phyloP scores from a whole-genome alignment of 2,797 vertebrate species.

The Etheostoma nigrum region DNA sequence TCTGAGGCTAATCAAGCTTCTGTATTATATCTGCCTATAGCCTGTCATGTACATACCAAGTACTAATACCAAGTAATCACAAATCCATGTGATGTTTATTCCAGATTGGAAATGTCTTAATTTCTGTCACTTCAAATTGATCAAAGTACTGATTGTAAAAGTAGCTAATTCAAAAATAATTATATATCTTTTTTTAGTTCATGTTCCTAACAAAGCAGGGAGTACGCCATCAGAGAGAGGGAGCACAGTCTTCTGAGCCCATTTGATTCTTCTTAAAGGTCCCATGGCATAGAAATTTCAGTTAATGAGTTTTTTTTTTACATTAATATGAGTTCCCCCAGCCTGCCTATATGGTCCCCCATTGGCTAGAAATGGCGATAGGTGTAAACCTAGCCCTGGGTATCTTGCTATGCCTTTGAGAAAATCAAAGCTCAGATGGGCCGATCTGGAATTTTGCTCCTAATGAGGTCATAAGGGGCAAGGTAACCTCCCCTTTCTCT shows the following conservation, averaged over 20 bases:
- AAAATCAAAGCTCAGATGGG: too few species aligned
- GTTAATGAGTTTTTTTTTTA: too few species aligned
- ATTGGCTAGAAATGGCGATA: too few species aligned
- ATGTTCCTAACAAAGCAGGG: background rate
- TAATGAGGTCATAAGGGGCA: too few species aligned
- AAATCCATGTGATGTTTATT: slow-evolving; percentile 45
- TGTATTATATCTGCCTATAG: slow-evolving; percentile 56
- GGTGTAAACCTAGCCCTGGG: too few species aligned
- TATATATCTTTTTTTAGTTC: slow-evolving; percentile 10
- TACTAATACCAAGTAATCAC: slow-evolving; percentile 6
- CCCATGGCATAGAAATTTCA: too few species aligned
- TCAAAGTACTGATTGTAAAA: slow-evolving; percentile 5
- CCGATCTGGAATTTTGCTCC: too few species aligned
- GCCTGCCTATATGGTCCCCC: too few species aligned
- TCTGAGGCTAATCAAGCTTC: slow-evolving; percentile 75
- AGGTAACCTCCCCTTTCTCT: too few species aligned
- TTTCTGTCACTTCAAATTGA: slow-evolving; percentile 1
- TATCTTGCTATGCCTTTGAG: too few species aligned
- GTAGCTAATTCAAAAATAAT: background rate
- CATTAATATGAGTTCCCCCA: too few species aligned
- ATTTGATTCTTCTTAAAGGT: slow-evolving; percentile 39
- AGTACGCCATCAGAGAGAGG: background rate
- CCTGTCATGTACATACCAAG: slow-evolving; percentile 18
- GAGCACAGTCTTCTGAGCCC: slow-evolving; percentile 6
- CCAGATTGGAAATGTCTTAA: slow-evolving; percentile 17